Base-by-base conservation (phyloP, 2,113 vertebrate genomes). In the Pao palembangensis region DNA sequence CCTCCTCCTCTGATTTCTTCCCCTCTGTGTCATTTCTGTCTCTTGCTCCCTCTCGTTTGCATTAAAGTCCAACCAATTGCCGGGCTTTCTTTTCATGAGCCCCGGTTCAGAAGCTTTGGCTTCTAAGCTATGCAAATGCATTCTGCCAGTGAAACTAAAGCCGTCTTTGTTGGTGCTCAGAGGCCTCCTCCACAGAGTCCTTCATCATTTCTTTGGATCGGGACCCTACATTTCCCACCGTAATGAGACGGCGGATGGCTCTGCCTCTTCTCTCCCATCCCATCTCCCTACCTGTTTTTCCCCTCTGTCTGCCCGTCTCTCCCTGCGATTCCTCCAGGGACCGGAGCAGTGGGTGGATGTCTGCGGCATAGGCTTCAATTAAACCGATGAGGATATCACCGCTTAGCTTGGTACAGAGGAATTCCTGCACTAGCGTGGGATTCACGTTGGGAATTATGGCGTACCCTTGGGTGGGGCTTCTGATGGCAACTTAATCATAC, bases 41-140 rank as follows among this genome's bases (percentile, higher is more conserved):
- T 65, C 67, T 75, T 19, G 3, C 71, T 76, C 83, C 48, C 67
- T 64, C 81, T 85, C 64, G 75, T 79, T 85, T 77, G 79, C 80
- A 76, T 82, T 88, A 83, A 88, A 85, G 85, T 85, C 85, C 81
- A 64, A 83, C 79, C 85, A 87, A 84, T 86, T 84, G 85, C 82
- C 79, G 70, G 69, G 64, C 75, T 86, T 85, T 88, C 88, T 87
- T 90, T 91, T 92, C 88, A 91, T 86, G 87, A 81, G 86, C 75
- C 78, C 78, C 78, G 73, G 89, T 90, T 90, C 85, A 89, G 88
- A 88, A 83, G 78, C 85, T 77, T 81, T 80, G 83, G 83, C 85
- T 89, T 91, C 88, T 90, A 89, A 91, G 88, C 90, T 90, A 91
- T 92, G 90, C 91, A 90, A 90, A 92, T 91, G 79, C 88, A 86